Base-by-base conservation (phyloP, 2,113 vertebrate genomes). In the Martes martes region DNA sequence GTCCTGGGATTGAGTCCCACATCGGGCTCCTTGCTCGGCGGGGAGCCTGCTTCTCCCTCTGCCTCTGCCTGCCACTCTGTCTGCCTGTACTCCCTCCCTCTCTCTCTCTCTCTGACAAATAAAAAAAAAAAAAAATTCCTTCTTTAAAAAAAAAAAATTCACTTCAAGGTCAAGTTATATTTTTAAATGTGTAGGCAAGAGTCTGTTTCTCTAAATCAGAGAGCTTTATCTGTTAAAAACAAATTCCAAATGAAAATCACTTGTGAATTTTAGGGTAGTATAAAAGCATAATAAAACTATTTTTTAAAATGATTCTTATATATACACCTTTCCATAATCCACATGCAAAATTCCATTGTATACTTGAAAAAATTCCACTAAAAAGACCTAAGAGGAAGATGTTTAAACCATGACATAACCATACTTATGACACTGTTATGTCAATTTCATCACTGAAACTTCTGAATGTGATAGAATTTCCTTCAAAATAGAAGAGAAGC, bases 231-330 rank as follows among this genome's bases (percentile, higher is more conserved):
- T 69, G 28, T 74, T 19, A 31, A 73, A 52, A 11, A 65, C 36
- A 84, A 67, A 80, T 71, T 88, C 6, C 2, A 88, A 89, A 74
- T 28, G 8, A 59, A 91, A 95, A 84, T 47, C 7, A 28, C 45
- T 15, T 74, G 14, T 73, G 14, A 84, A 33, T 55, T 76, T 82
- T 74, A 80, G 36, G 6, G 18, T 78, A 26, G 3, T n/a, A 26
- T 31, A 21, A 71, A 61, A 50, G 1, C 15, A 89, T 39, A 52
- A 33, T 83, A 90, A 59, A 87, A 24, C 8, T 59, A 16, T 50
- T 76, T 95, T 85, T 18, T 28, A 85, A 78, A 83, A 88, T 65
- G 19, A 73, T 83, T 92, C 28, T 47, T 84, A 7, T 26, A 36
- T 74, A 7, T 47, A 33, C 76, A 1, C 47, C 26, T 52, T 88